Base-by-base conservation (phyloP, 1,140 invertebrate species). In the Helicoverpa armigera region DNA sequence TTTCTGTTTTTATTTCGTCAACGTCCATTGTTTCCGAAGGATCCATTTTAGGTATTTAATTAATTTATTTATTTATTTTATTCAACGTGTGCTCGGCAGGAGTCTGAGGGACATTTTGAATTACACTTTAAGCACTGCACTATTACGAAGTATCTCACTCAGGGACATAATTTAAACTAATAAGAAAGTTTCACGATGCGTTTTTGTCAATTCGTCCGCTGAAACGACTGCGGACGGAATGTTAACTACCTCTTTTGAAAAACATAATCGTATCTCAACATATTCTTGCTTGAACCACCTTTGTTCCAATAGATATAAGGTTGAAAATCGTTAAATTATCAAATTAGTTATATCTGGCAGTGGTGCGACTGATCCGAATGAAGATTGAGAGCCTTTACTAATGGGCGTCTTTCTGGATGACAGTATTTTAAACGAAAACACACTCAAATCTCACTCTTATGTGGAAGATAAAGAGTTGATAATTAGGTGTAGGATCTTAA, bases 321-420 rank as follows among this genome's bases (percentile, higher is more conserved):
- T 85, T 87, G 16, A 88, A 80, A 86, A 83, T 88, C 18, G 14
- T 73, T 69, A 76, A 56, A 75, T 51, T 12, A 23, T 67, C 67
- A 77, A 43, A 82, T 79, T 83, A 82, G 81, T 79, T 86, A 74
- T 60, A 86, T 89, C 88, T 90, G 88, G 86, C 87, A 87, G 85
- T 81, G 82, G 88, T 86, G 81, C 86, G 84, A 82, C 72, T 84
- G 86, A 86, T 86, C 82, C 79, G 88, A 92, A 93, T 94, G 89
- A 93, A 94, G 93, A 94, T 91, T 90, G 88, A 94, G 86, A 92
- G 86, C 84, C 78, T 88, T 85, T 84, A 85, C 91, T 93, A 94
- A 94, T 94, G 93, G 93, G 92, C 92, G 93, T 94, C 86, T 89
- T 88, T 92, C 82, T 83, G 85, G 88, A 88, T 94, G 92, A 94